Percentiles rank a stretch among this genome's conserved stretches.
Evolutionary conservation across 2,113 vertebrate genomes (phyloP).

Genomic region (Donacobius atricapilla): DNA sequence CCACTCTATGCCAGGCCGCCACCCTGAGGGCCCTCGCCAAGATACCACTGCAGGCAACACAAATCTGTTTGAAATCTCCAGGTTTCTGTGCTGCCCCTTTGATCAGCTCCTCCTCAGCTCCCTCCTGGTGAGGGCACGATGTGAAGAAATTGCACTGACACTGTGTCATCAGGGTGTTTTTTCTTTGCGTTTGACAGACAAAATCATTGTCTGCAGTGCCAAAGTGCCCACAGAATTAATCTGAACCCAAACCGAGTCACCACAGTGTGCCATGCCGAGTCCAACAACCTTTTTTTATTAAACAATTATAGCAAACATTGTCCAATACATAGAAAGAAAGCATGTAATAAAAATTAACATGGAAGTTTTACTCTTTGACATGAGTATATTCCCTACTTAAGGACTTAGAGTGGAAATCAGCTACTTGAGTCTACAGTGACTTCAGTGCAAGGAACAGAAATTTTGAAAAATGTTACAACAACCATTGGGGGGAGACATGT

Average conservation of each 20-base stretch:
- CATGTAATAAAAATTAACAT: background rate
- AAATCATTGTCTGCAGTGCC: background rate
- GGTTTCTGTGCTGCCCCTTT: background rate
- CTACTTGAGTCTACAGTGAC: background rate
- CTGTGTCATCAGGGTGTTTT: background rate
- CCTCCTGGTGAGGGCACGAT: background rate
- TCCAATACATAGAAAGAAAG: background rate
- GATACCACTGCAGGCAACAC: background rate
- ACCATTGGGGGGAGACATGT: slow-evolving; percentile 17
- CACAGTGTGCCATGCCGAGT: background rate
- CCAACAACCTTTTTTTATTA: slow-evolving; percentile 8
- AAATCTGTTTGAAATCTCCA: background rate
- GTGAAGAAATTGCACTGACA: background rate
- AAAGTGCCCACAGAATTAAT: background rate
- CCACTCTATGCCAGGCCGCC: fast-evolving
- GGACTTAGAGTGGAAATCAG: background rate
- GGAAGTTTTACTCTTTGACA: background rate
- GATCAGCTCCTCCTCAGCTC: background rate
- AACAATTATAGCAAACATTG: background rate
- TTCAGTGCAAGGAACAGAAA: background rate
- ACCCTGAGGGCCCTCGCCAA: background rate
- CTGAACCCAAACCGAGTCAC: background rate
- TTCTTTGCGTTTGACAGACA: background rate
- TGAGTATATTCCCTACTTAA: background rate
- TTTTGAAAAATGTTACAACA: background rate